Evolutionary conservation across 1,140 invertebrate species (phyloP).

Genomic region (Drosophila nikananu): DNA sequence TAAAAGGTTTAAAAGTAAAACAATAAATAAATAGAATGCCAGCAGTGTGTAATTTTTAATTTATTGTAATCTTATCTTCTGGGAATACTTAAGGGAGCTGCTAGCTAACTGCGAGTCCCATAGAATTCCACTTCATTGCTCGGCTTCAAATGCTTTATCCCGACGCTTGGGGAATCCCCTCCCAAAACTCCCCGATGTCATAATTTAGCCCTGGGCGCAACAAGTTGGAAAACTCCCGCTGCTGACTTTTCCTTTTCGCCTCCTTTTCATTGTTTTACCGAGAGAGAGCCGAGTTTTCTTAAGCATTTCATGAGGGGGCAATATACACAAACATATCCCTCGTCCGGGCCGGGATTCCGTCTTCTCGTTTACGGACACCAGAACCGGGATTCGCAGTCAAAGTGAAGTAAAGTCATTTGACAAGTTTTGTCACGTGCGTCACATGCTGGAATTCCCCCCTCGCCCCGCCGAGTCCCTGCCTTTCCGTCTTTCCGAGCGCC

Average conservation of each 20-base stretch:
- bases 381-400: conserved; percentile 60
- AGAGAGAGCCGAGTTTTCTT: conserved; percentile 31
- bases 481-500: conserved; percentile 8
- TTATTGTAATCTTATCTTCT: background rate
- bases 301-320: conserved; percentile 36
- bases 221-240: conserved; percentile 43
- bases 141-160: conserved; percentile 47
- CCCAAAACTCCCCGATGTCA: conserved; percentile 32
- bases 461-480: background rate
- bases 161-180: conserved; percentile 13
- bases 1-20: background rate
- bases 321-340: conserved; percentile 39
- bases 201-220: conserved; percentile 56
- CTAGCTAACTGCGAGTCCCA: conserved; percentile 34
- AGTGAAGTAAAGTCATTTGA: conserved; percentile 80
- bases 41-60: background rate
- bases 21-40: background rate
- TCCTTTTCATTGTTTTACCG: conserved; percentile 36
- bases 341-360: conserved; percentile 22
- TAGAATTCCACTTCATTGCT: conserved; percentile 64
- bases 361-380: conserved; percentile 51
- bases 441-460: conserved; percentile 71
- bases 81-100: background rate
- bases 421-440: conserved; percentile 83
- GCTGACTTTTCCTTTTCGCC: conserved; percentile 24